Percentiles rank a stretch among this genome's conserved stretches.
Evolutionary conservation across 2,797 vertebrate genomes (phyloP).

Genomic region (Alcedo atthis): DNA sequence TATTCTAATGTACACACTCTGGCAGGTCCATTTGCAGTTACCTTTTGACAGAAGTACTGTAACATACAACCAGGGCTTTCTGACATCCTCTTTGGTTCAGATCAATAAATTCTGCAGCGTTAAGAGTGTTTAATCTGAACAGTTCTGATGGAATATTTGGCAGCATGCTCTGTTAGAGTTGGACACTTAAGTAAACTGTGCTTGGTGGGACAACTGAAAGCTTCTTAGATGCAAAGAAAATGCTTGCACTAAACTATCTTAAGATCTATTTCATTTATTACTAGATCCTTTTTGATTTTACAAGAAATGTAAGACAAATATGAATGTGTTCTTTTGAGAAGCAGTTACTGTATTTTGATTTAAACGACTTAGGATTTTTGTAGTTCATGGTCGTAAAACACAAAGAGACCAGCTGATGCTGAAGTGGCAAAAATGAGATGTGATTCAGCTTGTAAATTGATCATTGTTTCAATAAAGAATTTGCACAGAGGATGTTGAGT

Average conservation of each 20-base stretch:
- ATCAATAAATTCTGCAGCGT: slow-evolving; percentile 20
- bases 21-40: slow-evolving; percentile 33
- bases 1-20: neutral
- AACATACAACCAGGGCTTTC: slow-evolving; percentile 43
- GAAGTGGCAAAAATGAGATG: slow-evolving; percentile 57
- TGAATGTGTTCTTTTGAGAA: slow-evolving; percentile 64
- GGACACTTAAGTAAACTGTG: slow-evolving; percentile 26
- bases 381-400: slow-evolving; percentile 51
- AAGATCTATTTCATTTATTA: slow-evolving; percentile 59
- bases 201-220: slow-evolving; percentile 22
- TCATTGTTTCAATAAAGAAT: slow-evolving; percentile 80
- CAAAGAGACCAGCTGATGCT: slow-evolving; percentile 62
- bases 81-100: slow-evolving; percentile 12
- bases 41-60: slow-evolving; percentile 51
- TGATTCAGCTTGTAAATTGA: slow-evolving; percentile 73
- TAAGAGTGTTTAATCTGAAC: neutral
- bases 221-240: slow-evolving; percentile 57
- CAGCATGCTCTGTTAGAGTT: slow-evolving; percentile 60
- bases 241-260: slow-evolving; percentile 37
- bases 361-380: slow-evolving; percentile 65
- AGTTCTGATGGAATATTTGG: slow-evolving; percentile 48
- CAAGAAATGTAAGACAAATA: slow-evolving; percentile 50
- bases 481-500: slow-evolving; percentile 56
- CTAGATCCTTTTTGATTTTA: slow-evolving; percentile 50
- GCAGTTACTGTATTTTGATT: slow-evolving; percentile 62